Base-by-base conservation (phyloP, 2,888 invertebrate genomes). In the Megaustenia siamemsis region DNA sequence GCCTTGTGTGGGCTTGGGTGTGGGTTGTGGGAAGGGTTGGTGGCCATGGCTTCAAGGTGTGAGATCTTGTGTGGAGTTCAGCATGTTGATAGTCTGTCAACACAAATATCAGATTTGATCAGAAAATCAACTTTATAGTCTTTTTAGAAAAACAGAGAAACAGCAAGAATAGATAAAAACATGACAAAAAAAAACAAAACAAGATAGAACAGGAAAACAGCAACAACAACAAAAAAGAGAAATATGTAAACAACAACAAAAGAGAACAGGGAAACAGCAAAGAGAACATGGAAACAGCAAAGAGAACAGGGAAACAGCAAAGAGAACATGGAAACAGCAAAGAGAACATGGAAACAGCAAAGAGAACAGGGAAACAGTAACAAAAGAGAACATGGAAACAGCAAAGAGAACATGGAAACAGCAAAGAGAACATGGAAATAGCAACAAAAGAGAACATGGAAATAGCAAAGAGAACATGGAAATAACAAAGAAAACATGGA, bases 401-500 rank as follows among this genome's bases (percentile, higher is more conserved):
- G 18, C 49, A 35, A 73, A 68, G 71, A 35, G 71, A 45, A 56
- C 40, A 49, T 28, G 53, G 45, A 73, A 68, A 71, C 3, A 82
- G 45, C n/a, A 73, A 10, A 43, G 32, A 80, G 40, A 45, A 63
- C 40, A 43, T 28, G 40, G 43, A 63, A 80, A 24, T 38, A 40
- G 45, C 24, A 63, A n/a, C 35, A 60, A 24, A 63, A 66, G 68
- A 80, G 38, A 43, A 10, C 63, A n/a, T 66, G 4, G 45, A 66
- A 68, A 43, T 66, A 10, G 63, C 35, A 80, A 38, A 18, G 38
- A 43, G 5, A 45, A 4, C 63, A 60, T 15, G 28, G 60, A n/a
- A 78, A 40, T 28, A 66, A 80, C 66, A 80, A 66, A 43, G 40
- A 56, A 38, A 56, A 79, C 24, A 63, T 28, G 43, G 32, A n/a